Conservation (phyloP, 92 coral and sea anemone genomes). For the Parazoanthus swiftii region DNA sequence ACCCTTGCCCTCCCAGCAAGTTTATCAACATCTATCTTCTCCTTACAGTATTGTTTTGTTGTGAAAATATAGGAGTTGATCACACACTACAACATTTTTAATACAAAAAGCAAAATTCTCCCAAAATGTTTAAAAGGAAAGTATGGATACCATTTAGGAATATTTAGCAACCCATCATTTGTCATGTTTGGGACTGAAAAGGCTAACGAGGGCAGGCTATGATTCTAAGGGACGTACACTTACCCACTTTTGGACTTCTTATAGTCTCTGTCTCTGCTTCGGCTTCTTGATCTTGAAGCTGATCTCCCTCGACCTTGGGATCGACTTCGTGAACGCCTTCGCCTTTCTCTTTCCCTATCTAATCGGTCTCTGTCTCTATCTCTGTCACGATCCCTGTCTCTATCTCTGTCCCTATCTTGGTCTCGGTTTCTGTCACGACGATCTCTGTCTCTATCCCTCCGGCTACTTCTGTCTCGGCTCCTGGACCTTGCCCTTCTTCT, state of each 20-base stretch:
- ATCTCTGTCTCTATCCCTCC: constrained; percentile 44
- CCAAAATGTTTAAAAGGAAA: no score
- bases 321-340: constrained; percentile 73
- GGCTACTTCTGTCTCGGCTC: constrained; percentile 23
- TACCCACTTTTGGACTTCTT: constrained; percentile 86
- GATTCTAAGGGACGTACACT: background rate
- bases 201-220: background rate
- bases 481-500: constrained; percentile 53
- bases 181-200: no score
- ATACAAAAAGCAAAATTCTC: no score
- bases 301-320: constrained; percentile 59
- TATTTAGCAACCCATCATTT: no score
- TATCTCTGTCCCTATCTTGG: constrained; percentile 52
- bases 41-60: no score
- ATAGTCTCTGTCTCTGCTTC: constrained; percentile 75
- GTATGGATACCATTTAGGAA: no score
- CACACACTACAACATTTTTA: no score
- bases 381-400: constrained; percentile 50
- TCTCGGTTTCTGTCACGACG: constrained; percentile 54
- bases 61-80: no score
- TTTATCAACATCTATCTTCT: no score
- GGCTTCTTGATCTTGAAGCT: constrained; percentile 78
- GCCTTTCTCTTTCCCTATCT: constrained; percentile 69
- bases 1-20: no score
- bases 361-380: constrained; percentile 70